Evolutionary conservation across 2,888 invertebrate genomes (phyloP).

Genomic region (Hypsopygia costalis): DNA sequence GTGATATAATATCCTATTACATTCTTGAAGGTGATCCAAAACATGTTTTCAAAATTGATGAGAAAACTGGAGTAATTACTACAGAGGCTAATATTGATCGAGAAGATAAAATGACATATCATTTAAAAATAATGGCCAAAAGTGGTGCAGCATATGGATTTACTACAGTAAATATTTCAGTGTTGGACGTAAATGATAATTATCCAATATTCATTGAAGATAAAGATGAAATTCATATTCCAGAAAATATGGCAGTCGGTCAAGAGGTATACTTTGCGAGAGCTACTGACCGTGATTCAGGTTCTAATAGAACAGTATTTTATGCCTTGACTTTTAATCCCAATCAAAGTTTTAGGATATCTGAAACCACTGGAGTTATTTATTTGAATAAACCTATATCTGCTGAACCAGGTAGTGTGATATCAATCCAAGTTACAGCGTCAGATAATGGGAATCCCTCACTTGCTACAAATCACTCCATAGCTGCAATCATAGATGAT

Average conservation of each 20-base stretch:
- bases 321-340: slow-evolving; percentile 91
- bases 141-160: slow-evolving; percentile 88
- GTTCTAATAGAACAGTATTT: slow-evolving; percentile 91
- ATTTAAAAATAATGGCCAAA: slow-evolving; percentile 89
- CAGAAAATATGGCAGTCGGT: slow-evolving; percentile 95
- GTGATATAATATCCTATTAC: slow-evolving; percentile 85
- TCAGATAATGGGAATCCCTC: slow-evolving; percentile 90
- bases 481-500: slow-evolving; percentile 88
- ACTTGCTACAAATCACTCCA: slow-evolving; percentile 86
- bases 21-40: slow-evolving; percentile 91
- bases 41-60: slow-evolving; percentile 89
- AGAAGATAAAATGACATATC: slow-evolving; percentile 88
- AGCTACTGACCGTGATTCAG: slow-evolving; percentile 93
- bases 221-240: slow-evolving; percentile 88
- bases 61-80: slow-evolving; percentile 87
- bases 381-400: slow-evolving; percentile 90
- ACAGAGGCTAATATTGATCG: slow-evolving; percentile 91
- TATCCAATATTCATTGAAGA: slow-evolving; percentile 90
- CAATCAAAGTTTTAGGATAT: slow-evolving; percentile 90
- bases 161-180: slow-evolving; percentile 88
- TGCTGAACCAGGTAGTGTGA: slow-evolving; percentile 85
- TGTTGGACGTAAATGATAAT: slow-evolving; percentile 95
- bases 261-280: slow-evolving; percentile 94
- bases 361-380: slow-evolving; percentile 92
- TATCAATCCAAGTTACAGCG: slow-evolving; percentile 90